Conservation (phyloP, 2,113 vertebrate species). For the Rhineura floridana region DNA sequence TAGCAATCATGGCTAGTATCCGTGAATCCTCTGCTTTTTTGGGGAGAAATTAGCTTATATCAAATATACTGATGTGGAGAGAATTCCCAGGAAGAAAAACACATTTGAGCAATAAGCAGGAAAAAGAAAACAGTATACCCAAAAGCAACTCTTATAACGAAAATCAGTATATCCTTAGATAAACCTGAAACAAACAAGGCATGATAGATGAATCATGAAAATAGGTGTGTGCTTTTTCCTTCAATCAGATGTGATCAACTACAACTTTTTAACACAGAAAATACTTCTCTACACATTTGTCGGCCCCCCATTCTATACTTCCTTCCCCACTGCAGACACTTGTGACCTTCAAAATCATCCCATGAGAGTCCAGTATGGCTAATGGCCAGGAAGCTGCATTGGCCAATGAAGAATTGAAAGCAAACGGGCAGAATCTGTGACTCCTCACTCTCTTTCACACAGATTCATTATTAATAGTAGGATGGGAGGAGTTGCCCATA, state of each 20-base stretch:
- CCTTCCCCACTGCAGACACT: neutral
- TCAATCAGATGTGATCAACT: neutral
- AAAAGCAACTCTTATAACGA: neutral
- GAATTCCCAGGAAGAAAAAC: neutral
- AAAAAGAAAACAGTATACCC: rapidly evolving
- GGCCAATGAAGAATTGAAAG: neutral
- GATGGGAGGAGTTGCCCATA: neutral
- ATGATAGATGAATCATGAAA: neutral
- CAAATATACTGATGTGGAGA: rapidly evolving
- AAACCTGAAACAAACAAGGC: neutral
- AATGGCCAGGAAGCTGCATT: neutral
- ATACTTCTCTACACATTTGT: no score
- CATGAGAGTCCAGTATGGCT: neutral
- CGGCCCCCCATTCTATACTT: neutral
- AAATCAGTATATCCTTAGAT: neutral
- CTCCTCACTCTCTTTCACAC: neutral
- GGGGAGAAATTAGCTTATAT: neutral
- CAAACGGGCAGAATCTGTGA: neutral
- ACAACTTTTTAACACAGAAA: neutral
- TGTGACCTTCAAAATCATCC: neutral
- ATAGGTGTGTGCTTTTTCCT: neutral
- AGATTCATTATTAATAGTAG: neutral
- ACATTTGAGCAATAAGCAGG: slow-evolving; percentile 8
- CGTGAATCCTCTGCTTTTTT: neutral
- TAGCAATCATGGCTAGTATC: no score